Evolutionary conservation across 2,113 vertebrate genomes (phyloP).

Genomic region (Hippocampus comes): DNA sequence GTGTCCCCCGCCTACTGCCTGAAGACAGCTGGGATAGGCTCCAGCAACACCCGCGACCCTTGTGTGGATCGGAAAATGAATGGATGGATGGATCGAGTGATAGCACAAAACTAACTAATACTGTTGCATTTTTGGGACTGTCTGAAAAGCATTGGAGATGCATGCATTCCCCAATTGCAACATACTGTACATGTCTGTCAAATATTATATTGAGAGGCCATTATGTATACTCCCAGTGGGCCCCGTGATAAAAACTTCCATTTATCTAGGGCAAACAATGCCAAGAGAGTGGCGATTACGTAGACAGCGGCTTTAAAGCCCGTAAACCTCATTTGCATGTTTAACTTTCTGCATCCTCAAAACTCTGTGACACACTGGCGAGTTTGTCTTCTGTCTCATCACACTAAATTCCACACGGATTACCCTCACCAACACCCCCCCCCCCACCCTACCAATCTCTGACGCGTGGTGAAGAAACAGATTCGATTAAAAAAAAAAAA

Average conservation of each 20-base stretch:
- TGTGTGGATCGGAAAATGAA: too few relatives aligned
- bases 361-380: slow-evolving; percentile 50
- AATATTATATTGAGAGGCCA: slow-evolving; percentile 52
- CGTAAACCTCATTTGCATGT: slow-evolving; percentile 64
- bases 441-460: slow-evolving; percentile 43
- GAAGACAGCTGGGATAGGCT: too few relatives aligned
- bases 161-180: background rate
- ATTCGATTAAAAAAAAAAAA: slow-evolving; percentile 60
- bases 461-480: slow-evolving; percentile 60
- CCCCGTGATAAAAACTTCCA: slow-evolving; percentile 44
- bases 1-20: too few relatives aligned
- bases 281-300: slow-evolving; percentile 7
- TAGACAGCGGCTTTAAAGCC: slow-evolving; percentile 54
- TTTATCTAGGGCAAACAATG: slow-evolving; percentile 62
- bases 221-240: slow-evolving; percentile 55
- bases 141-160: background rate
- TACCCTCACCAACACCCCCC: slow-evolving; percentile 43
- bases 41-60: too few relatives aligned
- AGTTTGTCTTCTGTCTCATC: slow-evolving; percentile 70
- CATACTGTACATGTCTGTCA: slow-evolving; percentile 10
- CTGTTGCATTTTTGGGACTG: too few relatives aligned
- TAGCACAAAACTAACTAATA: too few relatives aligned
- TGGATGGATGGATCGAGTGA: too few relatives aligned
- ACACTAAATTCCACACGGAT: slow-evolving; percentile 71
- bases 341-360: slow-evolving; percentile 56